phyloP scores from a whole-genome alignment of 2,888 invertebrate species.

The Pterobdella sp. region DNA sequence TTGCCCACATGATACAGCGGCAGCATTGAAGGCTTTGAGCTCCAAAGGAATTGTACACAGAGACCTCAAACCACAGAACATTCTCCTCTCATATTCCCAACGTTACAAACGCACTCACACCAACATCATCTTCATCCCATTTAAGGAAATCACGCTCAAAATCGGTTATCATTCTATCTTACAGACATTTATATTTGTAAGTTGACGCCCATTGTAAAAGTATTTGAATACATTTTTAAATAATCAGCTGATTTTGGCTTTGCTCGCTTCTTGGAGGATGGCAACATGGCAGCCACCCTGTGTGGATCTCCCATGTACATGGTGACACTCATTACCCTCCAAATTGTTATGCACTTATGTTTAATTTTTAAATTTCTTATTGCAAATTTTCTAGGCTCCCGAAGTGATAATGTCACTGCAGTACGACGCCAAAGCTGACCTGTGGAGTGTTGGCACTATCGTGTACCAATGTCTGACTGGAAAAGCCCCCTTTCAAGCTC shows the following conservation, averaged over 20 bases:
- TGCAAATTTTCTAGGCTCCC: conserved; percentile 64
- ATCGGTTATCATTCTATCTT: conserved; percentile 61
- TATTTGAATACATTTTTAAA: neutral
- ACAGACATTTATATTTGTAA: neutral
- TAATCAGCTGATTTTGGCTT: conserved; percentile 91
- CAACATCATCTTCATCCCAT: conserved; percentile 51
- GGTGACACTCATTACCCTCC: conserved; percentile 58
- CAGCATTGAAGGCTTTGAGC: conserved; percentile 92
- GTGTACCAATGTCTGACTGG: conserved; percentile 96
- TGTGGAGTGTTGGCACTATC: conserved; percentile 98
- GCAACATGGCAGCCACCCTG: conserved; percentile 97
- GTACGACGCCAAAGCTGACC: conserved; percentile 96
- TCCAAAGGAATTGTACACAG: conserved; percentile 96
- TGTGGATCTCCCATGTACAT: conserved; percentile 99
- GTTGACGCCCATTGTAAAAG: neutral
- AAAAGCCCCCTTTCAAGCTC: conserved; percentile 95
- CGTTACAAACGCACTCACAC: conserved; percentile 59
- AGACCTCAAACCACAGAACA: conserved; percentile 98
- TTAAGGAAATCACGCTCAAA: conserved; percentile 80
- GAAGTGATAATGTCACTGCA: conserved; percentile 98
- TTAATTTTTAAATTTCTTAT: neutral
- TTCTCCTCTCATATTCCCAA: conserved; percentile 76
- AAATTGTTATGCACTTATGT: neutral
- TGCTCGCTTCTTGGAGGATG: conserved; percentile 93
- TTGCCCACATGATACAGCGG: conserved; percentile 59